Conservation (phyloP, 2,113 vertebrate species). For the Nothoprocta pentlandii region DNA sequence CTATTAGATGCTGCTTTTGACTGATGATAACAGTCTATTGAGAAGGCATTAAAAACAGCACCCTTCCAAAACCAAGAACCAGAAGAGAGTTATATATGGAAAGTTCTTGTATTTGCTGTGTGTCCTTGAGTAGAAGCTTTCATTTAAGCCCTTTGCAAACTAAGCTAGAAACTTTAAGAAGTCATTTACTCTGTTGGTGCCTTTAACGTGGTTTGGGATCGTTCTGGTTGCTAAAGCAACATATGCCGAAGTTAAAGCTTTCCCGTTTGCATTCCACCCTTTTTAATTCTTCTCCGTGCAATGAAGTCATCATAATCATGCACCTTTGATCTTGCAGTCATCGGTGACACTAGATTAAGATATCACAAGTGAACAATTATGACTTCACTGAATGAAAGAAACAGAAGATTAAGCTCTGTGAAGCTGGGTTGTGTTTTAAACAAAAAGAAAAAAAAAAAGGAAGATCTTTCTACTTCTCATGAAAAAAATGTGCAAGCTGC, state of each 20-base stretch:
- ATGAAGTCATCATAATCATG: slow-evolving; percentile 60
- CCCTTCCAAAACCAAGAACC: neutral
- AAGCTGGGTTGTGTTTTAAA: slow-evolving; percentile 63
- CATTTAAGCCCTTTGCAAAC: slow-evolving; percentile 31
- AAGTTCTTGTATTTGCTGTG: slow-evolving; percentile 19
- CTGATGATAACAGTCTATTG: neutral
- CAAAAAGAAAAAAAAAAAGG: neutral
- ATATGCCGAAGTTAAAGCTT: slow-evolving; percentile 56
- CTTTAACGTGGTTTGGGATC: slow-evolving; percentile 45
- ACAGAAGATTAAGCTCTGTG: slow-evolving; percentile 59
- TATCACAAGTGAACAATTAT: slow-evolving; percentile 70
- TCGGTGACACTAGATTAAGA: slow-evolving; percentile 66
- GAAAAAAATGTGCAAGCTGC: slow-evolving; percentile 22
- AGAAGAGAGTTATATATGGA: neutral
- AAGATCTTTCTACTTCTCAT: slow-evolving; percentile 4
- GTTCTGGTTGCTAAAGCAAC: slow-evolving; percentile 68
- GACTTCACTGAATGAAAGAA: slow-evolving; percentile 66
- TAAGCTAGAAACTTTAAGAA: neutral
- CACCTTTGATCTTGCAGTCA: slow-evolving; percentile 72
- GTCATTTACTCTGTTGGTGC: slow-evolving; percentile 29
- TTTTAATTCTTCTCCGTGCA: slow-evolving; percentile 43
- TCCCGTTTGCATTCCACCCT: slow-evolving; percentile 53
- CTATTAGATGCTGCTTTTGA: neutral
- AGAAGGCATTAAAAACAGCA: neutral
- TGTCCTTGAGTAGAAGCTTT: neutral